phyloP scores from a whole-genome alignment of 2,113 vertebrate genomes.

The Thinocorus orbignyianus region DNA sequence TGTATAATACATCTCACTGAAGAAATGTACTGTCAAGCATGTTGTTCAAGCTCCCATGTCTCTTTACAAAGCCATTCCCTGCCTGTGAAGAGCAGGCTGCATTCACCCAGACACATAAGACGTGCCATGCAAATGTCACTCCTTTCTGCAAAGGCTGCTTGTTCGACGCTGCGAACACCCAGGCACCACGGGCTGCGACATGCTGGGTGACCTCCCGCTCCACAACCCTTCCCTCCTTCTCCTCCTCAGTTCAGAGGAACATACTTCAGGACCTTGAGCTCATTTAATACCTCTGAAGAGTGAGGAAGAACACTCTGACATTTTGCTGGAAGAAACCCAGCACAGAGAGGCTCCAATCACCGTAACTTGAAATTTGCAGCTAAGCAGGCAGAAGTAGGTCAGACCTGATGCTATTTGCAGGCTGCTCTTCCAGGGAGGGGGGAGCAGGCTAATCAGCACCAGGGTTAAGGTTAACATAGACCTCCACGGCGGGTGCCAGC shows the following conservation, averaged over 20 bases:
- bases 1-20: not conserved
- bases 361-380: not conserved
- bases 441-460: not conserved
- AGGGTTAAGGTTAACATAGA: not conserved
- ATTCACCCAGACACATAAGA: not conserved
- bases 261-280: not conserved
- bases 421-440: not conserved
- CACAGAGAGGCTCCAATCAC: not conserved
- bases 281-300: not conserved
- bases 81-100: not conserved
- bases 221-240: not conserved
- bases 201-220: not conserved
- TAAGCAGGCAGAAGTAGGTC: conserved; percentile 21
- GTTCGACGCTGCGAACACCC: fast-evolving
- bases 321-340: not conserved
- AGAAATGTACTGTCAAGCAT: not conserved
- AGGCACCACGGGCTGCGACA: not conserved
- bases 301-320: not conserved
- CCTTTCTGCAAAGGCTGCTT: not conserved
- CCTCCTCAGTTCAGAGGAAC: not conserved
- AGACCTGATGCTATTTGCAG: not conserved
- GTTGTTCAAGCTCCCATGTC: not conserved
- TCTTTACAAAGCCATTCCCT: not conserved
- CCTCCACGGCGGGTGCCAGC: not conserved
- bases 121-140: not conserved